These are phyloP conservation scores for Trissolcus basalis DNA, from an alignment of 1,140 invertebrate genomes.

Conservation along the genomic window DNA sequence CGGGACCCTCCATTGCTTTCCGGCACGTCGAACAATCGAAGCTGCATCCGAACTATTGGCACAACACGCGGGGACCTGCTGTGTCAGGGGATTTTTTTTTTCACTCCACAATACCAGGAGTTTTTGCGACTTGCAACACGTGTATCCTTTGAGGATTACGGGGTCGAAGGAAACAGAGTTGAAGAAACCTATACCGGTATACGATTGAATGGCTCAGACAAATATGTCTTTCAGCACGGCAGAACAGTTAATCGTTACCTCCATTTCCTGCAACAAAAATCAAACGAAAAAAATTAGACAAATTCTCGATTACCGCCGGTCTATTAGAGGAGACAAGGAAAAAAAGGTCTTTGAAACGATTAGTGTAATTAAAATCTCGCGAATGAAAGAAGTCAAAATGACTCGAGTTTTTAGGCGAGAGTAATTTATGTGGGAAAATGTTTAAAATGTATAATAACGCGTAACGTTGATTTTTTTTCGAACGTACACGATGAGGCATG, in stretches of 20 bases:
- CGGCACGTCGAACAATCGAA: constrained; percentile 44
- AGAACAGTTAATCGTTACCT: constrained; percentile 59
- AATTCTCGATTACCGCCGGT: constrained; percentile 44
- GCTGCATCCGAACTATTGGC: constrained; percentile 61
- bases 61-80: constrained; percentile 59
- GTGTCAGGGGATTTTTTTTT: background rate
- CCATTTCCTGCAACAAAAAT: constrained; percentile 22
- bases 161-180: constrained; percentile 38
- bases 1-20: constrained; percentile 51
- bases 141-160: constrained; percentile 61
- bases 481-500: constrained; percentile 48
- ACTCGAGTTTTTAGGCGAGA: constrained; percentile 31
- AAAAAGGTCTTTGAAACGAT: background rate
- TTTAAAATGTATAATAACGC: constrained; percentile 54
- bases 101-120: constrained; percentile 11
- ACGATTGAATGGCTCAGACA: constrained; percentile 50
- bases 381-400: constrained; percentile 42
- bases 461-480: constrained; percentile 37
- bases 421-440: constrained; percentile 54
- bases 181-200: constrained; percentile 41
- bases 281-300: constrained; percentile 5
- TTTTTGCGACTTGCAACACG: constrained; percentile 46
- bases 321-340: constrained; percentile 15
- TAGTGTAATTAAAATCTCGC: constrained; percentile 35
- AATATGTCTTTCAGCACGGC: constrained; percentile 45